Percentiles rank a stretch among this genome's conserved stretches.
Conservation (phyloP, 2,797 vertebrate genomes). For the Apogon hyalosoma region DNA sequence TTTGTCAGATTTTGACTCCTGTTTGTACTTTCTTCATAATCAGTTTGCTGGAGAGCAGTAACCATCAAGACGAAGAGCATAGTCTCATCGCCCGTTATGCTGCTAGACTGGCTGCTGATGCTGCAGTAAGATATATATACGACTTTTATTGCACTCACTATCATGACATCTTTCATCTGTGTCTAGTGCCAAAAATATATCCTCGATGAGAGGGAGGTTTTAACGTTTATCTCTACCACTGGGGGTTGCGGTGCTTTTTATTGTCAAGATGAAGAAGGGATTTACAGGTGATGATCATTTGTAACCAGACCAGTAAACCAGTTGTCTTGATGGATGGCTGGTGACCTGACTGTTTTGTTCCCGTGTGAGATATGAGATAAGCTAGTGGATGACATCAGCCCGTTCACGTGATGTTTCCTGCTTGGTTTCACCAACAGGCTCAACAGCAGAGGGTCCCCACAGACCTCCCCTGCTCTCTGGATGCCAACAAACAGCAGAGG, state of each 20-base stretch:
- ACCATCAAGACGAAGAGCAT: constrained; percentile 97
- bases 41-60: constrained; percentile 93
- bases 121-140: constrained; percentile 87
- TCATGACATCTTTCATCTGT: constrained; percentile 45
- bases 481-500: constrained; percentile 96
- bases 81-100: constrained; percentile 98
- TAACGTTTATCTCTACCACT: constrained; percentile 20
- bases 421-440: constrained; percentile 81
- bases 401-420: constrained; percentile 58
- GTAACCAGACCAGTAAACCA: constrained; percentile 20
- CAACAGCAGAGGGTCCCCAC: constrained; percentile 90
- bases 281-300: constrained; percentile 48
- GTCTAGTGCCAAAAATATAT: constrained; percentile 40
- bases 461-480: constrained; percentile 95
- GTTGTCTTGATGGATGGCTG: constrained; percentile 54
- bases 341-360: constrained; percentile 56
- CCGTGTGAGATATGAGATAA: constrained; percentile 55
- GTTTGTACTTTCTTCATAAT: constrained; percentile 65
- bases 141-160: constrained; percentile 50
- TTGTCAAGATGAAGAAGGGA: constrained; percentile 30
- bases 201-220: constrained; percentile 34
- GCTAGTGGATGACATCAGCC: constrained; percentile 64
- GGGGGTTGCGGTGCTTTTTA: constrained; percentile 20
- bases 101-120: constrained; percentile 96
- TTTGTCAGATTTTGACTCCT: constrained; percentile 53